Percentiles rank a stretch among this genome's conserved stretches.
Evolutionary conservation across 1,140 invertebrate species (phyloP).

Genomic region (Drosophila kanapiae): DNA sequence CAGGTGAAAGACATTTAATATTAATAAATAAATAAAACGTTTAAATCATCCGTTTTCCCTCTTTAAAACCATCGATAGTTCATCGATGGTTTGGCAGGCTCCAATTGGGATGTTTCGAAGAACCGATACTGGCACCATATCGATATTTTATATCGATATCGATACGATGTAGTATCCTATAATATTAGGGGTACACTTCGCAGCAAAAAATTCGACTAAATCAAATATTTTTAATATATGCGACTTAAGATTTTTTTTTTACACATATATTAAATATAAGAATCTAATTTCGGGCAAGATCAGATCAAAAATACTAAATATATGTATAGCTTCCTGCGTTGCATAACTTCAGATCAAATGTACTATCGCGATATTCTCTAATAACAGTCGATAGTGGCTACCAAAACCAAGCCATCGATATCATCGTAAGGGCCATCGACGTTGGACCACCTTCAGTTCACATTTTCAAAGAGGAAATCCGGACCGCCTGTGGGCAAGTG

Average conservation of each 20-base stretch:
- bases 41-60: background rate
- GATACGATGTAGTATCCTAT: too few species aligned
- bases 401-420: background rate
- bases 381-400: background rate
- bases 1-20: background rate
- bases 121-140: background rate
- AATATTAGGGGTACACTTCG: too few species aligned
- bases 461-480: constrained; percentile 28
- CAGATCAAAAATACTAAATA: too few species aligned
- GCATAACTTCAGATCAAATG: background rate
- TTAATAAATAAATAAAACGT: background rate
- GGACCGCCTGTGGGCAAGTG: constrained; percentile 52
- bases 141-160: background rate
- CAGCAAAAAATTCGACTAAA: too few species aligned
- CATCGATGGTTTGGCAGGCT: background rate
- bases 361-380: background rate
- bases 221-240: too few species aligned
- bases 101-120: too few species aligned
- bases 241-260: too few species aligned
- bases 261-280: too few species aligned
- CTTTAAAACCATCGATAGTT: background rate
- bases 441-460: constrained; percentile 32
- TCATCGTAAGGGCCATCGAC: background rate
- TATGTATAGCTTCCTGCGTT: too few species aligned
- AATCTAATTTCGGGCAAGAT: too few species aligned